phyloP scores from a whole-genome alignment of 2,888 invertebrate genomes.

The Oscheius sp. region DNA sequence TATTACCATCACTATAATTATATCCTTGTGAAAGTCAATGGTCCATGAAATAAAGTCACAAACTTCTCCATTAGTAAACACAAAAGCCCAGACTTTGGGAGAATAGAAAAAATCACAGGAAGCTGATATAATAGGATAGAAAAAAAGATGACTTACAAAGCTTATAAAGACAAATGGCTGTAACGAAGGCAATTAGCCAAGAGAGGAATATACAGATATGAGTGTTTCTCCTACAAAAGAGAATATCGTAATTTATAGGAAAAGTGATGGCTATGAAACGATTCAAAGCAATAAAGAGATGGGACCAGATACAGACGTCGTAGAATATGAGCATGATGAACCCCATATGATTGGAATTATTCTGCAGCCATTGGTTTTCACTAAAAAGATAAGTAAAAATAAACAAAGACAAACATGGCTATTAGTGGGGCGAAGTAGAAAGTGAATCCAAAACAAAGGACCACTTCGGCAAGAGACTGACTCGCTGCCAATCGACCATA shows the following conservation, averaged over 20 bases:
- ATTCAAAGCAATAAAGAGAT: constrained; percentile 28
- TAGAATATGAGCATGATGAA: constrained; percentile 16
- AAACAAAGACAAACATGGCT: not conserved
- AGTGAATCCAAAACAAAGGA: not conserved
- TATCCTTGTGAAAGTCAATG: not conserved
- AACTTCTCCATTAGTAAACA: not conserved
- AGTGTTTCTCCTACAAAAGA: constrained; percentile 22
- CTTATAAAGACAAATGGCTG: constrained; percentile 25
- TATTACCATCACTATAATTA: not conserved
- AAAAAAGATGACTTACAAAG: constrained; percentile 3
- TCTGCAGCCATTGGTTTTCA: constrained; percentile 8
- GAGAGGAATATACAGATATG: not conserved
- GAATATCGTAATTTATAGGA: constrained; percentile 7
- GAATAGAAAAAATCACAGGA: not conserved
- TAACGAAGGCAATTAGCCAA: constrained; percentile 16
- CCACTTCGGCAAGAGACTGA: constrained; percentile 13
- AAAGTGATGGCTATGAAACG: constrained; percentile 22
- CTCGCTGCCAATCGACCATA: constrained; percentile 27
- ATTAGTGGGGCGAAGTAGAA: constrained; percentile 24
- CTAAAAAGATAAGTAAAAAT: constrained; percentile 9
- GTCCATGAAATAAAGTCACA: not conserved
- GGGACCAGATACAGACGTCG: constrained; percentile 30
- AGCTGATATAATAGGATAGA: not conserved
- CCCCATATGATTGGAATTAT: constrained; percentile 14
- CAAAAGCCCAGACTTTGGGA: not conserved